Evolutionary conservation across 2,797 vertebrate species (phyloP).

Genomic region (Pseudochaenichthys georgianus): DNA sequence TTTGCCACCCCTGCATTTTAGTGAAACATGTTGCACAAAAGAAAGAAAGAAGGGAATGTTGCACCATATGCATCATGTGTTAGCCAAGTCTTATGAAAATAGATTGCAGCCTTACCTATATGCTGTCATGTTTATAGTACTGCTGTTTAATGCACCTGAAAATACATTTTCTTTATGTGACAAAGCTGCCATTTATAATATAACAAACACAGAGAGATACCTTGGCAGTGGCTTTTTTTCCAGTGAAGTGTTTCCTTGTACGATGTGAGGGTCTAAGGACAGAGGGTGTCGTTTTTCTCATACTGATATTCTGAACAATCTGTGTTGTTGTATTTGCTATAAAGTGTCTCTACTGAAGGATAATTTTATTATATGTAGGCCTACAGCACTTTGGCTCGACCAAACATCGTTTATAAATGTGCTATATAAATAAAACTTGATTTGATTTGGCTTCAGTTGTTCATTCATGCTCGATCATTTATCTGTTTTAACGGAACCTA

Average conservation of each 20-base stretch:
- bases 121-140: background rate
- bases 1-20: background rate
- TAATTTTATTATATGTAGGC: too few species aligned
- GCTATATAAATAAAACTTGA: too few species aligned
- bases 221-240: background rate
- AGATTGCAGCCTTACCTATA: background rate
- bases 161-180: background rate
- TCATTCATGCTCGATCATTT: background rate
- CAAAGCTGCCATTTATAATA: conserved; percentile 18
- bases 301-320: too few species aligned
- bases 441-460: background rate
- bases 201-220: conserved; percentile 14
- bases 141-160: background rate
- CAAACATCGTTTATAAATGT: too few species aligned
- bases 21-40: background rate
- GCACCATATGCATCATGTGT: background rate
- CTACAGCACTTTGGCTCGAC: too few species aligned
- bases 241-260: too few species aligned
- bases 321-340: too few species aligned
- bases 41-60: background rate
- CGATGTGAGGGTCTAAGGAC: too few species aligned
- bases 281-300: too few species aligned
- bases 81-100: background rate
- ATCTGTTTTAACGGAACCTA: background rate
- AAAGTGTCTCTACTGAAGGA: too few species aligned